phyloP scores from a whole-genome alignment of 2,113 vertebrate species.

The Pangasianodon hypophthalmus region DNA sequence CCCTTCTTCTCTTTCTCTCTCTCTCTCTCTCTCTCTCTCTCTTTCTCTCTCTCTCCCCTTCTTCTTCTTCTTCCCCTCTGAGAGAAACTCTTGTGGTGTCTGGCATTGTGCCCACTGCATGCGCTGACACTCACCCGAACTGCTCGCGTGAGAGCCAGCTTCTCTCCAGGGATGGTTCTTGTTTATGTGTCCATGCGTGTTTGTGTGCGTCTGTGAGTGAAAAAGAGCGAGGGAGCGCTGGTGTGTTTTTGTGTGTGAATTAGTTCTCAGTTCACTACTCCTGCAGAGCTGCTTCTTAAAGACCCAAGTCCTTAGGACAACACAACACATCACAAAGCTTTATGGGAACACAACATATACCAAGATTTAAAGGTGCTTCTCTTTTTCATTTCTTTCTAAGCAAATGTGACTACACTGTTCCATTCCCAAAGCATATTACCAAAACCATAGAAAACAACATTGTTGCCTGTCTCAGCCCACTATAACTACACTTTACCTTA shows the following conservation, averaged over 20 bases:
- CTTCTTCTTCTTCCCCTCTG: neutral
- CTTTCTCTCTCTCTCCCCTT: neutral
- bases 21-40: neutral
- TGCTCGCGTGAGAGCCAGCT: constrained; percentile 55
- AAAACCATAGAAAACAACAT: neutral
- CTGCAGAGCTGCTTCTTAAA: neutral
- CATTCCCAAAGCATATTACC: neutral
- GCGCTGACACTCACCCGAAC: constrained; percentile 43
- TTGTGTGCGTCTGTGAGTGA: constrained; percentile 23
- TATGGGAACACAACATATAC: neutral
- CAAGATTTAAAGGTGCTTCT: neutral
- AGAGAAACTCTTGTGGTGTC: constrained; percentile 43
- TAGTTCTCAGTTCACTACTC: constrained; percentile 25
- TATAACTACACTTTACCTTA: neutral
- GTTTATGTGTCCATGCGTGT: constrained; percentile 32
- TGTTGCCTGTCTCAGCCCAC: neutral
- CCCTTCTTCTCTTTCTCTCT: neutral
- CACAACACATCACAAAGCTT: neutral
- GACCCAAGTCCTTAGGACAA: neutral
- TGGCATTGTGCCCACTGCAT: constrained; percentile 43
- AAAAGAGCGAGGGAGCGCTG: constrained; percentile 6
- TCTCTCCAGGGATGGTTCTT: constrained; percentile 56
- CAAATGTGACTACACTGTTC: neutral
- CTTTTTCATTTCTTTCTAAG: neutral
- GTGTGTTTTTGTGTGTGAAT: constrained; percentile 38